Evolutionary conservation across 64 coral and sea anemone species (phyloP).

Genomic region (Stichodactyla helianthus): DNA sequence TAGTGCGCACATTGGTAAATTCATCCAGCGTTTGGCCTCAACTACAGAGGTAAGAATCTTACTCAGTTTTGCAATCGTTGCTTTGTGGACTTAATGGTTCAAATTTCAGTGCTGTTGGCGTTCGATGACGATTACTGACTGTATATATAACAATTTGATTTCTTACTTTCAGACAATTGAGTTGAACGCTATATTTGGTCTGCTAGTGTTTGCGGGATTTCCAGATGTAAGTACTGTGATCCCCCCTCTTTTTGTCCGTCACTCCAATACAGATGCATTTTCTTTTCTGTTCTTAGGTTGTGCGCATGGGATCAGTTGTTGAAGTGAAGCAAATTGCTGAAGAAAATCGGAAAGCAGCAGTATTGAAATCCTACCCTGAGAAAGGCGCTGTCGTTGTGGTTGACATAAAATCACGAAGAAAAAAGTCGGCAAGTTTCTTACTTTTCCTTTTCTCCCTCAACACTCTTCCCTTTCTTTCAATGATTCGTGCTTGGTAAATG

Average conservation of each 20-base stretch:
- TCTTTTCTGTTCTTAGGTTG: conserved; percentile 34
- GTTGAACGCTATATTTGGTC: conserved; percentile 77
- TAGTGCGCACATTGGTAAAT: conserved; percentile 70
- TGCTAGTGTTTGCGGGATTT: conserved; percentile 93
- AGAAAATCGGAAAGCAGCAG: conserved; percentile 73
- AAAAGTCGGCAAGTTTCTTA: conserved; percentile 67
- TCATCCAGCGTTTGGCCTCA: conserved; percentile 59
- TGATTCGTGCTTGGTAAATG: too few species aligned
- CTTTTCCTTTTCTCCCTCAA: too few species aligned
- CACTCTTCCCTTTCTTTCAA: too few species aligned
- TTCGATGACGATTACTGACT: background rate
- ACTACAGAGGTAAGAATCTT: conserved; percentile 29
- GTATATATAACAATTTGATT: background rate
- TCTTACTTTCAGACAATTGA: conserved; percentile 37
- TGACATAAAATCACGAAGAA: conserved; percentile 74
- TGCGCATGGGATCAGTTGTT: conserved; percentile 76
- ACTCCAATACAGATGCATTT: background rate
- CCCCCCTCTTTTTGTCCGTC: background rate
- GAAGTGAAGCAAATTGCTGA: conserved; percentile 71
- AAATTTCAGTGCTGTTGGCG: background rate
- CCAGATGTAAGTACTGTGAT: conserved; percentile 79
- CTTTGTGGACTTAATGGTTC: background rate
- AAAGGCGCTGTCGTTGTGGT: conserved; percentile 76
- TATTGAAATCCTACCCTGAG: conserved; percentile 74
- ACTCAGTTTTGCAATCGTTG: background rate